Base-by-base conservation (phyloP, 2,888 invertebrate species). In the Zhengitettix transpicula region DNA sequence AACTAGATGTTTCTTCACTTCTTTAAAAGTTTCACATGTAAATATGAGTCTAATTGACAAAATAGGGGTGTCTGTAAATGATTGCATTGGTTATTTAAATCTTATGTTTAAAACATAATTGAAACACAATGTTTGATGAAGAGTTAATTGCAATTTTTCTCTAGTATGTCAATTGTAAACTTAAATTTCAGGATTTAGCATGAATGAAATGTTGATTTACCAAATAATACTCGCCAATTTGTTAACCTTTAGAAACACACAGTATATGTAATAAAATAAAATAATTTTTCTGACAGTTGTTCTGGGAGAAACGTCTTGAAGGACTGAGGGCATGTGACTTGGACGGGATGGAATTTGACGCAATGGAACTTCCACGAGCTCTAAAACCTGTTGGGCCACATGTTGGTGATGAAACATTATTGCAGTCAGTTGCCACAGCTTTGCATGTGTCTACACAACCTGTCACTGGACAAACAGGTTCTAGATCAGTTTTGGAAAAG, bases 361-460 rank as follows among this genome's bases (percentile, higher is more conserved):
- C 84, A 1, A 87, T 95, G 73, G 87, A 90, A 62, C 76, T 96
- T 60, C 95, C 96, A 1, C 85, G 84, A 69, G 84, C 85, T 61
- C 80, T 91, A 58, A 85, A 85, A 70, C 82, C 91, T 0, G 82
- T 91, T 16, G 92, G 92, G 1, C 91, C 92, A 0, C 86, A 89
- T 70, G 86, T 87, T 59, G 83, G 82, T n/a, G 89, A 90, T 69
- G 89, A 91, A 67, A 93, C 92, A 0, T 82, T 90, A 17, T 81
- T 92, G 64, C 93, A 95, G 72, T 95, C 95, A 58, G 83, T 98
- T 51, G 95, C 96, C 1, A 95, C 96, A n/a, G 93, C 96, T 5
- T 77, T 97, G 55, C 96, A 97, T 73, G 85, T 93, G 7, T 88
- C 89, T 9, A 82, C 84, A 52, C 85, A 88, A 68, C 92, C 95